Evolutionary conservation across 2,113 vertebrate genomes (phyloP).

Genomic region (Cisticola juncidis): DNA sequence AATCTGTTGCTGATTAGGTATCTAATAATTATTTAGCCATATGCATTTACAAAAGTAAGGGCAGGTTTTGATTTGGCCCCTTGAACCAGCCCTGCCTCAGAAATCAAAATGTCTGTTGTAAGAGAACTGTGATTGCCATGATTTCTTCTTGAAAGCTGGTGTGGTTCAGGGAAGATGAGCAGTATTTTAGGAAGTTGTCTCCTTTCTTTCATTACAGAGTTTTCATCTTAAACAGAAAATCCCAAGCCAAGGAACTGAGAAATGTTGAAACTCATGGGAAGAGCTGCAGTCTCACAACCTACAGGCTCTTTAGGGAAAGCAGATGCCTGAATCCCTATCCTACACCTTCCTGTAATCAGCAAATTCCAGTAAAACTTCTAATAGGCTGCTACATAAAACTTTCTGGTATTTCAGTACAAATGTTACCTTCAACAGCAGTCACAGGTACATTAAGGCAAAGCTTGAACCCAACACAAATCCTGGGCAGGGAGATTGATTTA

Average conservation of each 20-base stretch:
- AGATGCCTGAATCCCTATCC: background rate
- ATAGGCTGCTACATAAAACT: background rate
- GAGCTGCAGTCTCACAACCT: background rate
- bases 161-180: background rate
- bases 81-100: background rate
- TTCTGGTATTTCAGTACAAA: background rate
- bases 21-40: background rate
- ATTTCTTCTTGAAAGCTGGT: background rate
- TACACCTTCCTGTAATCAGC: background rate
- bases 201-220: fast-evolving
- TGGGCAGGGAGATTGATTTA: background rate
- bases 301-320: background rate
- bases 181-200: background rate
- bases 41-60: background rate
- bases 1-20: background rate
- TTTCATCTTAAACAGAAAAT: background rate
- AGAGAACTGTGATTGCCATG: background rate
- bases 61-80: background rate
- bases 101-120: background rate
- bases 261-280: background rate
- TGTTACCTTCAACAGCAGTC: background rate
- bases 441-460: background rate
- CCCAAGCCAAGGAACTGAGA: background rate
- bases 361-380: background rate
- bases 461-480: background rate